These are phyloP conservation scores for Sebastes fasciatus DNA, from an alignment of 2,113 vertebrate species.

Conservation along the genomic window DNA sequence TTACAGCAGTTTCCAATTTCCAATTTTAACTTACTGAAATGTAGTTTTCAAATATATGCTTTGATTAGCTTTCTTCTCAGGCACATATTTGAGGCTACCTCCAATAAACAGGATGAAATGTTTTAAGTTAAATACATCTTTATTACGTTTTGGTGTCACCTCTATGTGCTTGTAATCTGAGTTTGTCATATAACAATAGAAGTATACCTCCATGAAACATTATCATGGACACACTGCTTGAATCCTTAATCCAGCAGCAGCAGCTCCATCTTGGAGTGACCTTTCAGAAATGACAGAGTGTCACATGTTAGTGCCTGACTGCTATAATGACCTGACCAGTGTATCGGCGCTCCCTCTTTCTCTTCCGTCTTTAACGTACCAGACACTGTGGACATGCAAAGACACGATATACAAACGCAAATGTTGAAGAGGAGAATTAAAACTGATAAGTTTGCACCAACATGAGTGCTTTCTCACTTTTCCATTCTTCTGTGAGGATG, in stretches of 20 bases:
- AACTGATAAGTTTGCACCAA: constrained; percentile 3
- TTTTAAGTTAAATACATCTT: not conserved
- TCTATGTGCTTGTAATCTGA: not conserved
- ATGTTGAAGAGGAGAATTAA: not conserved
- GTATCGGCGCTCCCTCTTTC: not conserved
- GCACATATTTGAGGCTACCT: no score
- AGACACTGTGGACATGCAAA: not conserved
- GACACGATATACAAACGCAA: not conserved
- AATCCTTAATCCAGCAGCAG: constrained; percentile 48
- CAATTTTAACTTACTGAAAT: no score
- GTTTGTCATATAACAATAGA: constrained; percentile 8
- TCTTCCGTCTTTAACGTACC: not conserved
- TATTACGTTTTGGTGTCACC: not conserved
- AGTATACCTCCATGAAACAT: constrained; percentile 10
- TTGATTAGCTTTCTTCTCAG: no score
- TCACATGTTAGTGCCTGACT: constrained; percentile 48
- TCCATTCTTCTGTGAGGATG: constrained; percentile 16
- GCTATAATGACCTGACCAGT: constrained; percentile 44
- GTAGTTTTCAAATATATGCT: no score
- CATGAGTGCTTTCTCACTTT: not conserved
- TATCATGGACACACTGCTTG: constrained; percentile 22
- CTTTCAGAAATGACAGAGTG: constrained; percentile 62
- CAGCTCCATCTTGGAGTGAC: constrained; percentile 58
- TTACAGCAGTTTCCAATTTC: no score
- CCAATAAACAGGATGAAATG: not conserved